Evolutionary conservation across 2,888 invertebrate genomes (phyloP).

Genomic region (Blomia tropicalis): DNA sequence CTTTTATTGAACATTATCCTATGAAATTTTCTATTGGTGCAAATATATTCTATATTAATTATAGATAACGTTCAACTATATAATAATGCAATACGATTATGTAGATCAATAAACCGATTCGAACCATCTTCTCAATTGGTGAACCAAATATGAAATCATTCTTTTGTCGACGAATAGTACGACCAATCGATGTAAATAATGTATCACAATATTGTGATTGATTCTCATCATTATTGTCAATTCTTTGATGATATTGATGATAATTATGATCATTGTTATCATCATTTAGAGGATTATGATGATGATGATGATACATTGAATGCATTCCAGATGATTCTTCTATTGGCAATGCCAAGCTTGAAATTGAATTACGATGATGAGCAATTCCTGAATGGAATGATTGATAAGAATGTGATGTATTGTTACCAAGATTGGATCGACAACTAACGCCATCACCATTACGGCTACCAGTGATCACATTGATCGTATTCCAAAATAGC

Average conservation of each 20-base stretch:
- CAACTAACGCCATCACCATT: not conserved
- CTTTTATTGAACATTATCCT: too few relatives aligned
- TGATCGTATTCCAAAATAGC: not conserved
- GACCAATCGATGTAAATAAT: not conserved
- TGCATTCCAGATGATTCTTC: not conserved
- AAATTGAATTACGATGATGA: not conserved
- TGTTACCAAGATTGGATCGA: too few relatives aligned
- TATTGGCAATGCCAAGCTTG: conserved; percentile 1
- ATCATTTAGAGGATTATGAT: not conserved
- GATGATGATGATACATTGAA: not conserved
- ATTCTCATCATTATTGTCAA: not conserved
- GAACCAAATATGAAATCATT: conserved; percentile 1
- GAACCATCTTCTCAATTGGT: not conserved
- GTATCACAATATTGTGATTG: not conserved
- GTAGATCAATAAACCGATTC: not conserved
- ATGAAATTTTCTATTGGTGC: too few relatives aligned
- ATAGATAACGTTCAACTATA: not conserved
- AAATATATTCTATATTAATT: too few relatives aligned
- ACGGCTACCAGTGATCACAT: not conserved
- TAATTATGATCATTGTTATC: not conserved
- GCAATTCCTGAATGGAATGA: too few relatives aligned
- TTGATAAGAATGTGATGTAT: not conserved
- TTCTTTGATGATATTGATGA: too few relatives aligned
- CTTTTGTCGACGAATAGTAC: conserved; percentile 3
- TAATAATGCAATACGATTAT: not conserved